Evolutionary conservation across 2,888 invertebrate species (phyloP), one percentile per base, ranked within the genome.

Genomic region (Drosophila tripunctata): DNA sequence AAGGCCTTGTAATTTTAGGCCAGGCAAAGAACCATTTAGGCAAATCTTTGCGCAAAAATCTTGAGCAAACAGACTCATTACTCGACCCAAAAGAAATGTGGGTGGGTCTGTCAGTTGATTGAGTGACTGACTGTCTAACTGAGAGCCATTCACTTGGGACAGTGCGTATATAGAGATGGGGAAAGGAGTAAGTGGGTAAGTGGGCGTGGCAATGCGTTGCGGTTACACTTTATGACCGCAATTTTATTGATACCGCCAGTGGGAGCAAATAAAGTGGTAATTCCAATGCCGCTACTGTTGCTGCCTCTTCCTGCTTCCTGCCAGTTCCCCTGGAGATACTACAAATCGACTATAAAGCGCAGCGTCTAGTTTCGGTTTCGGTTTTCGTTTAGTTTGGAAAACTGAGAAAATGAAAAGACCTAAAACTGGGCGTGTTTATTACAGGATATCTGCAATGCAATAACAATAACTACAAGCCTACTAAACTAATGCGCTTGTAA

Each of bases 231-330:
- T 83, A 83, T 85, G 79, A 67, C 52, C 88, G 72, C 83, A 62
- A 85, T 83, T 87, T 83, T 83, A 83, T 83, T 83, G 88, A 87
- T 87, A 83, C 72, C 69, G 85, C 87, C 87, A 64, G 67, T 58
- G 83, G 86, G 73, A 85, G 72, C 56, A 44, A 72, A 78, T 87
- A 68, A 75, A 75, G 67, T 61, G 65, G n/a, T 22, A 41, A 41
- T 15, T 30, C 58, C 10, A 17, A 4, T 30, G 6, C 19, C 19
- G 1, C 19, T 4, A 1, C 1, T 4, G 14, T 4, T 10, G 2
- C 15, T 14, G 12, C 3, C 51, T 33, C 3, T 50, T 33, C 41
- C 45, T 40, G 22, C 55, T 35, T 22, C 12, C 55, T 19, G 40
- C 43, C 27, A 27, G 10, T 27, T 10, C 27, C 27, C 27, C 27